phyloP scores from a whole-genome alignment of 30 jellyfish, hydroid and myxozoan species.

The Turritopsis rubra region DNA sequence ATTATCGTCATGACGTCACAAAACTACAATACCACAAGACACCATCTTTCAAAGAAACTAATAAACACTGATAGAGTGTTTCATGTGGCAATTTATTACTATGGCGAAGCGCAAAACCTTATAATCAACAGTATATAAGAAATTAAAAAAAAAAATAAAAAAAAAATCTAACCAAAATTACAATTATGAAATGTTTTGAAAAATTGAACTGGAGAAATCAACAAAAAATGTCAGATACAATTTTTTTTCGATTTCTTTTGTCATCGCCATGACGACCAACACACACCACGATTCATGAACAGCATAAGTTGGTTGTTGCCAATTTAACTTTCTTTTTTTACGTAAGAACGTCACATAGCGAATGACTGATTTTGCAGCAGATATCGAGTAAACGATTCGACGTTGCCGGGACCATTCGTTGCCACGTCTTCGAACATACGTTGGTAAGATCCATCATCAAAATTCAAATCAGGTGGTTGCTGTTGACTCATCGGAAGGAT shows the following conservation, averaged over 20 bases:
- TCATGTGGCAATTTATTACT: too few species aligned
- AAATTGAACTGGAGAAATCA: too few species aligned
- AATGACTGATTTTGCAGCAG: neutral
- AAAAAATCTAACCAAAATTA: too few species aligned
- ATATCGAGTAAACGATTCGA: slow-evolving; percentile 4
- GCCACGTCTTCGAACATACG: slow-evolving; percentile 8
- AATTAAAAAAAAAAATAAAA: too few species aligned
- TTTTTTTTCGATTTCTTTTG: too few species aligned
- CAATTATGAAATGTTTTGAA: too few species aligned
- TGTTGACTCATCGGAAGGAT: neutral
- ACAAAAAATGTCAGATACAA: too few species aligned
- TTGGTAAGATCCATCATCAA: slow-evolving; percentile 1
- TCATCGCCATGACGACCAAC: neutral
- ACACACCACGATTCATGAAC: neutral
- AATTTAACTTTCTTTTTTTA: neutral
- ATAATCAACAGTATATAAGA: too few species aligned
- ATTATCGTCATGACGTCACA: neutral
- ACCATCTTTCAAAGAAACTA: too few species aligned
- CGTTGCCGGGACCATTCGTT: neutral
- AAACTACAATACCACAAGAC: neutral
- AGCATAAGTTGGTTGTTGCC: neutral
- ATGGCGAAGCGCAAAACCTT: too few species aligned
- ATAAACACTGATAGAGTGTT: too few species aligned
- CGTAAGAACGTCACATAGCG: neutral
- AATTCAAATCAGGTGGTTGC: neutral